phyloP scores from a whole-genome alignment of 53 echinoderm and acorn worm genomes.

The Henricia sp. region DNA sequence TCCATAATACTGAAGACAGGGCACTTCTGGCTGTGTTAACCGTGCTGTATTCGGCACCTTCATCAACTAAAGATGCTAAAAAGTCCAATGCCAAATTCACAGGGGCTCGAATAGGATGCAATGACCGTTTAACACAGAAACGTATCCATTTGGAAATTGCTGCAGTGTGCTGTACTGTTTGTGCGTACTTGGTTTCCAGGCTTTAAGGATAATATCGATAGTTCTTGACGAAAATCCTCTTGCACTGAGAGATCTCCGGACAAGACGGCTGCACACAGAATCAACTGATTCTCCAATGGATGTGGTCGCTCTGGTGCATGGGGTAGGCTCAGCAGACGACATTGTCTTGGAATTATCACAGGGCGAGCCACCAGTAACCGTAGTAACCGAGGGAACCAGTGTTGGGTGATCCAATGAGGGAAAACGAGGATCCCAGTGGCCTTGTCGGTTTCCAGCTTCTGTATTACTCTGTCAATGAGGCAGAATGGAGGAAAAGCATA shows the following conservation, averaged over 20 bases:
- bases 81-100: slow-evolving; percentile 4
- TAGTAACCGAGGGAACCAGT: slow-evolving; percentile 17
- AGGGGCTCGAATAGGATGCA: slow-evolving; percentile 16
- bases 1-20: slow-evolving; percentile 6
- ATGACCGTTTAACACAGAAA: slow-evolving; percentile 13
- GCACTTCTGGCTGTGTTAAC: neutral
- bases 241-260: neutral
- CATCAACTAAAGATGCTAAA: neutral
- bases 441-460: neutral
- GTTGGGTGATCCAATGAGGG: slow-evolving; percentile 19
- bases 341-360: slow-evolving; percentile 6
- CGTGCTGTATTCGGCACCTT: slow-evolving; percentile 1
- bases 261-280: slow-evolving; percentile 9
- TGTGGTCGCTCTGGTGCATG: slow-evolving; percentile 7
- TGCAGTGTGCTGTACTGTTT: slow-evolving; percentile 13
- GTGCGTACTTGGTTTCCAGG: slow-evolving; percentile 33
- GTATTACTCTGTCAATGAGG: slow-evolving; percentile 23
- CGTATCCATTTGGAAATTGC: slow-evolving; percentile 15
- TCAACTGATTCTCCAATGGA: slow-evolving; percentile 14
- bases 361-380: neutral
- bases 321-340: neutral
- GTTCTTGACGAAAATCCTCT: slow-evolving; percentile 13
- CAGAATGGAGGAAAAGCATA: slow-evolving; percentile 16
- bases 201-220: slow-evolving; percentile 16
- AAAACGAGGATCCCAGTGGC: neutral